Percentiles rank a stretch among this genome's conserved stretches.
These are phyloP conservation scores for Lithosia quadra DNA, from an alignment of 2,888 invertebrate species.

Conservation along the genomic window DNA sequence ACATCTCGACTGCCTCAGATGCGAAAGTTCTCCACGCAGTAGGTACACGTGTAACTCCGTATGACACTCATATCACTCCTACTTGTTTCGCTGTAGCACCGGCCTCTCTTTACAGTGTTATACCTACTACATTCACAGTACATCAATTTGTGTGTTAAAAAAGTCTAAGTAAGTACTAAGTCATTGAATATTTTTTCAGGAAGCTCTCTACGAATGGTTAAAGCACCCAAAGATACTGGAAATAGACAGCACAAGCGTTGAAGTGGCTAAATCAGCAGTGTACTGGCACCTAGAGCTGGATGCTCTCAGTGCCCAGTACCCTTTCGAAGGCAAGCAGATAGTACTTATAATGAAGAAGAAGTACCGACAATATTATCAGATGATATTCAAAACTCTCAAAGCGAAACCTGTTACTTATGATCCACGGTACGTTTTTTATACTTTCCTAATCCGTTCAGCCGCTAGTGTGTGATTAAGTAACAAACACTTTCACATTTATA, in stretches of 20 bases:
- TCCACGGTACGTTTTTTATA: slow-evolving; percentile 71
- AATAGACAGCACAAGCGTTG: slow-evolving; percentile 78
- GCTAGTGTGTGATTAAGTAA: no score
- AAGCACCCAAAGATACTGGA: slow-evolving; percentile 81
- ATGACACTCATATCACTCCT: background rate
- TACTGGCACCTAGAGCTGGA: slow-evolving; percentile 78
- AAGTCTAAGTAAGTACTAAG: background rate
- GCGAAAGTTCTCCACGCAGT: no score
- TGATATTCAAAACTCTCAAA: slow-evolving; percentile 81
- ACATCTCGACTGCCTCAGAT: background rate
- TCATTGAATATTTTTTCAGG: slow-evolving; percentile 57
- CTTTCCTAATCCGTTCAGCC: no score
- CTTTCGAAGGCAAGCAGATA: slow-evolving; percentile 82
- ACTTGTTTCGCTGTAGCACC: background rate
- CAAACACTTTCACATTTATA: no score
- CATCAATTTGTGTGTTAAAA: background rate
- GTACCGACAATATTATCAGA: slow-evolving; percentile 82
- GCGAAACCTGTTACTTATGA: slow-evolving; percentile 82
- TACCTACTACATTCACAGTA: background rate
- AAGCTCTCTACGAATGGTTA: slow-evolving; percentile 82
- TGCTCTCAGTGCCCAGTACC: slow-evolving; percentile 67
- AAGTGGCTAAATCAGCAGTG: slow-evolving; percentile 80
- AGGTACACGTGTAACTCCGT: no score
- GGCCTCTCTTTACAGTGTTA: background rate
- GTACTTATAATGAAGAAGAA: slow-evolving; percentile 84